Evolutionary conservation across 2,888 invertebrate species (phyloP).

Genomic region (Bugula neritina): DNA sequence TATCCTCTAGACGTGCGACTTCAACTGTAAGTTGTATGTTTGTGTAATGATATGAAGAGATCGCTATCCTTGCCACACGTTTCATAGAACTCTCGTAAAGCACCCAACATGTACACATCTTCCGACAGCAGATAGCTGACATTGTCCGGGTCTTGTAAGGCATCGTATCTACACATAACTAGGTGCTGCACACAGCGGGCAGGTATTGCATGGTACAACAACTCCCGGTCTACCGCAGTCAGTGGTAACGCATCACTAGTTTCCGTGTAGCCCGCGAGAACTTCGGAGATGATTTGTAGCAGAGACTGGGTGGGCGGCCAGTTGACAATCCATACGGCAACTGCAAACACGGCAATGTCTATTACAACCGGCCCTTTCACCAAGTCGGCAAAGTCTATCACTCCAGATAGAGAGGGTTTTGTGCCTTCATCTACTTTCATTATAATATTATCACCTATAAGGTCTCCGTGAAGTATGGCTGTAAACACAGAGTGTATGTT

Average conservation of each 20-base stretch:
- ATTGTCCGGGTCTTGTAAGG: neutral
- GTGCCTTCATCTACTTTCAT: neutral
- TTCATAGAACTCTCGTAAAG: neutral
- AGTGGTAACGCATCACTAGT: neutral
- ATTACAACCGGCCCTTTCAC: neutral
- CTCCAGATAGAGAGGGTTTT: neutral
- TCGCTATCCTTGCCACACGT: neutral
- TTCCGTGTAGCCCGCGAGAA: neutral
- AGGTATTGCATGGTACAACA: neutral
- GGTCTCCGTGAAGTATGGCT: slow-evolving; percentile 10
- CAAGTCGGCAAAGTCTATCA: slow-evolving; percentile 12
- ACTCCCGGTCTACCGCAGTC: neutral
- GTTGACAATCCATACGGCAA: neutral
- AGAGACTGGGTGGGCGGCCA: neutral
- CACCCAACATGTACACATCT: neutral
- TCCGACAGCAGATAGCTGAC: neutral
- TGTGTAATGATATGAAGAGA: no score
- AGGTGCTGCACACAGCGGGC: neutral
- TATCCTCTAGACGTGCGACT: no score
- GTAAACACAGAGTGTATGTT: neutral
- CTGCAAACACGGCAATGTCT: neutral
- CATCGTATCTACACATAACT: slow-evolving; percentile 1
- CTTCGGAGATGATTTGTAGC: neutral
- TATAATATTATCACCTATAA: neutral
- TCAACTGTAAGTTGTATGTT: no score